Conservation (phyloP, 2,888 invertebrate genomes). For the Agrotis clavis region DNA sequence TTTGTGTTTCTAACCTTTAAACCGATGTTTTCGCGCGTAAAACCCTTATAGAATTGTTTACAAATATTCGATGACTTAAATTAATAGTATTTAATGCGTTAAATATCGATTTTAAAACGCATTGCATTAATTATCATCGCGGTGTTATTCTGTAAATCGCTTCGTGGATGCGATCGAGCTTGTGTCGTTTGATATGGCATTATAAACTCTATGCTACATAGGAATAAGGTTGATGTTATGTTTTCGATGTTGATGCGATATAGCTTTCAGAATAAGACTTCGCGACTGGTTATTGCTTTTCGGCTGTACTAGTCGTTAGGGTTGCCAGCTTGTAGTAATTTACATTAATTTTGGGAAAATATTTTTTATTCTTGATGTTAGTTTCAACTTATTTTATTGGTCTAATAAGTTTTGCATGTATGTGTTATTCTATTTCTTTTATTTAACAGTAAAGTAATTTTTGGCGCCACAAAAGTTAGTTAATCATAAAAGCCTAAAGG, state of each 20-base stretch:
- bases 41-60: slow-evolving; percentile 64
- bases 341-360: slow-evolving; percentile 47
- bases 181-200: slow-evolving; percentile 60
- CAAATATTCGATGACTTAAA: slow-evolving; percentile 58
- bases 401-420: background rate
- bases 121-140: slow-evolving; percentile 74
- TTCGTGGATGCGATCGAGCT: slow-evolving; percentile 68
- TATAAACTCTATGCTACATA: slow-evolving; percentile 68
- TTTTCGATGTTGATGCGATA: slow-evolving; percentile 63
- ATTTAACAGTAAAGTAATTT: too few relatives aligned
- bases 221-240: slow-evolving; percentile 72
- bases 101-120: slow-evolving; percentile 67
- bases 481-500: too few relatives aligned
- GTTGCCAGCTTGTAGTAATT: slow-evolving; percentile 52
- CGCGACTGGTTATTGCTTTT: slow-evolving; percentile 77
- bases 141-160: slow-evolving; percentile 81
- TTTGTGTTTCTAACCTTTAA: slow-evolving; percentile 71
- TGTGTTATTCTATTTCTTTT: background rate
- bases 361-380: slow-evolving; percentile 15
- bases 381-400: background rate
- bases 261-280: slow-evolving; percentile 79
- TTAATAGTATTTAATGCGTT: slow-evolving; percentile 30
- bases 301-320: slow-evolving; percentile 65
- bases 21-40: slow-evolving; percentile 77
- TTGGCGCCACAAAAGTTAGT: background rate